phyloP scores from a whole-genome alignment of 2,888 invertebrate genomes.

The Leptopilina myrica region DNA sequence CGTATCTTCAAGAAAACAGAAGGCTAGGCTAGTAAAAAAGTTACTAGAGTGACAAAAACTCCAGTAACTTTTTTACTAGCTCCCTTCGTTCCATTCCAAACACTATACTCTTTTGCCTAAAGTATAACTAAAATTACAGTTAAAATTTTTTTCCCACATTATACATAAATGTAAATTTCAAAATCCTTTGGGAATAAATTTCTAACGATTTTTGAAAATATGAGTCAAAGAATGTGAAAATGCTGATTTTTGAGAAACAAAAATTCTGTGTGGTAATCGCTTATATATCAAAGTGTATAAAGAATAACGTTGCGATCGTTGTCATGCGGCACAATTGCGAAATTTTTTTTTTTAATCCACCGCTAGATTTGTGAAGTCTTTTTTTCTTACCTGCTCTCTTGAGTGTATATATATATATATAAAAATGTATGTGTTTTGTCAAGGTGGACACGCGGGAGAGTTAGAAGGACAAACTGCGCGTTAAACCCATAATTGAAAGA shows the following conservation, averaged over 20 bases:
- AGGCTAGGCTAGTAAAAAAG: too few relatives aligned
- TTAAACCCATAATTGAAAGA: slow-evolving; percentile 34
- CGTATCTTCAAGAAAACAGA: too few relatives aligned
- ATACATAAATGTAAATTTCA: neutral
- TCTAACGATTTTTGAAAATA: neutral
- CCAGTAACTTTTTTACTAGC: too few relatives aligned
- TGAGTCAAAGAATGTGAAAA: neutral
- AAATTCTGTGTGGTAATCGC: neutral
- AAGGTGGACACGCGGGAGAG: slow-evolving; percentile 31
- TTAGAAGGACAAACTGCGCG: slow-evolving; percentile 16
- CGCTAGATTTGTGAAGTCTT: slow-evolving; percentile 26
- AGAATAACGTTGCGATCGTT: neutral
- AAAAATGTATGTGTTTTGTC: neutral
- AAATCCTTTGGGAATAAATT: neutral
- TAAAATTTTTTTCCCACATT: too few relatives aligned
- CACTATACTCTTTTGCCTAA: too few relatives aligned
- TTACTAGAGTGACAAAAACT: too few relatives aligned
- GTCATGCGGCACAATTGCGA: slow-evolving; percentile 4
- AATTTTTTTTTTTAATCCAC: neutral
- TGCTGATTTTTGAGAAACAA: neutral
- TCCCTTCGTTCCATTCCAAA: too few relatives aligned
- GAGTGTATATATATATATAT: too few relatives aligned
- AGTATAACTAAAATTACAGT: too few relatives aligned
- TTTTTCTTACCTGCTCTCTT: neutral
- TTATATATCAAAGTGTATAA: neutral